Evolutionary conservation across 2,797 vertebrate species (phyloP).

Genomic region (Notolabrus celidotus): DNA sequence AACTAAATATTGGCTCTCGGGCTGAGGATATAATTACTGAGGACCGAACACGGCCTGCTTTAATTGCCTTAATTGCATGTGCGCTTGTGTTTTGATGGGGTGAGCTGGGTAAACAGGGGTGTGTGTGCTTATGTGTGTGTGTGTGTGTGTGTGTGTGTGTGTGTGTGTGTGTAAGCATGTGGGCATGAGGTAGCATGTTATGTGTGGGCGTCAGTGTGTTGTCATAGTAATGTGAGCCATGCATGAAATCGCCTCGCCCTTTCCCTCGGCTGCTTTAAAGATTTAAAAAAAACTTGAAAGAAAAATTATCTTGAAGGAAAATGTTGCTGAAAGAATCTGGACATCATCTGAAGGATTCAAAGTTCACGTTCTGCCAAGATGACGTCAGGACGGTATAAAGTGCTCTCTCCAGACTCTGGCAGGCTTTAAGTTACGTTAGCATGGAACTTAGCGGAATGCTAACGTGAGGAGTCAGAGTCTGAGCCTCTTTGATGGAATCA

Average conservation of each 20-base stretch:
- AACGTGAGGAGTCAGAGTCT: too few species aligned
- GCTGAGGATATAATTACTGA: conserved; percentile 25
- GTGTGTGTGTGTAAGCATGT: too few species aligned
- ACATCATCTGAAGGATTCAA: too few species aligned
- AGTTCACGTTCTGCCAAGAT: too few species aligned
- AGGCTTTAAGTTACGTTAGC: too few species aligned
- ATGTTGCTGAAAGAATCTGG: too few species aligned
- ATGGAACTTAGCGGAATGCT: too few species aligned
- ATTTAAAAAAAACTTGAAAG: too few species aligned
- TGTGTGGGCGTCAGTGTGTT: conserved; percentile 29
- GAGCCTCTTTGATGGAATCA: too few species aligned
- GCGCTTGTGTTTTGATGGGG: conserved; percentile 33
- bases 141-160: conserved; percentile 26
- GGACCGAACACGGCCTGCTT: conserved; percentile 13
- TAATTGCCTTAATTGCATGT: conserved; percentile 42
- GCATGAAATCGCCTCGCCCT: conserved; percentile 17
- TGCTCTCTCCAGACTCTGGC: too few species aligned
- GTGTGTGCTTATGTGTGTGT: conserved; percentile 13
- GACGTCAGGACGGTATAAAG: too few species aligned
- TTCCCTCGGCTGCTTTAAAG: background rate
- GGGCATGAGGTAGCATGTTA: conserved; percentile 1
- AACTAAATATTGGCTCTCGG: conserved; percentile 2
- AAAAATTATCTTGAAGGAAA: too few species aligned
- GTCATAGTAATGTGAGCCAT: conserved; percentile 54
- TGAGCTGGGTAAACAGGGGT: conserved; percentile 39